A percentile compares a stretch with the other conserved stretches of the same genome.
phyloP scores from a whole-genome alignment of 1,140 invertebrate species.

The Drosophila nigromelanica region DNA sequence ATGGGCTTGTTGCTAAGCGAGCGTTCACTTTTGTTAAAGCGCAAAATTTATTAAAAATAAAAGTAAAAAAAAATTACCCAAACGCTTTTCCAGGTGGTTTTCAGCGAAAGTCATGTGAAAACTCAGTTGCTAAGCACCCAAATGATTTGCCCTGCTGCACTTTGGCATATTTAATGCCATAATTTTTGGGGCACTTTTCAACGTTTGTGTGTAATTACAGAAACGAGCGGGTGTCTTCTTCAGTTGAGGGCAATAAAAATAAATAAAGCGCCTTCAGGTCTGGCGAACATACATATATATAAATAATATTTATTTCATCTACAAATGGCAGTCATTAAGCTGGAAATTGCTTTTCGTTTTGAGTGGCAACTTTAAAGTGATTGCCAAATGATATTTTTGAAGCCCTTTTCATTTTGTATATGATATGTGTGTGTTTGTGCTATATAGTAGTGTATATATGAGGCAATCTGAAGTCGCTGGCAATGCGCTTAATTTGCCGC shows the following conservation, averaged over 20 bases:
- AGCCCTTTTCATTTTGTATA: not conserved
- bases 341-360: conserved; percentile 67
- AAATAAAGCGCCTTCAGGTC: conserved; percentile 63
- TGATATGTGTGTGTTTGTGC: not conserved
- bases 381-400: conserved; percentile 60
- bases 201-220: conserved; percentile 64
- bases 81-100: not conserved
- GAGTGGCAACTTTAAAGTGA: conserved; percentile 61
- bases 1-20: too few species aligned
- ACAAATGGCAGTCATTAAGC: conserved; percentile 75
- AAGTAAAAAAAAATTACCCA: not conserved
- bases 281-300: conserved; percentile 45
- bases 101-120: conserved; percentile 1
- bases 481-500: conserved; percentile 78
- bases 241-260: conserved; percentile 59
- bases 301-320: conserved; percentile 29
- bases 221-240: conserved; percentile 16
- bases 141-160: conserved; percentile 19
- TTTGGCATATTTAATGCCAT: conserved; percentile 67
- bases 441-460: conserved; percentile 40
- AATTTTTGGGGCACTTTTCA: conserved; percentile 57
- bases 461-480: conserved; percentile 66
- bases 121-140: not conserved
- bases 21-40: not conserved
- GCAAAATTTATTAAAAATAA: conserved; percentile 1